Evolutionary conservation across 2,113 vertebrate species (phyloP), one percentile per base, ranked within the genome.

Genomic region (Varanus salvator): DNA sequence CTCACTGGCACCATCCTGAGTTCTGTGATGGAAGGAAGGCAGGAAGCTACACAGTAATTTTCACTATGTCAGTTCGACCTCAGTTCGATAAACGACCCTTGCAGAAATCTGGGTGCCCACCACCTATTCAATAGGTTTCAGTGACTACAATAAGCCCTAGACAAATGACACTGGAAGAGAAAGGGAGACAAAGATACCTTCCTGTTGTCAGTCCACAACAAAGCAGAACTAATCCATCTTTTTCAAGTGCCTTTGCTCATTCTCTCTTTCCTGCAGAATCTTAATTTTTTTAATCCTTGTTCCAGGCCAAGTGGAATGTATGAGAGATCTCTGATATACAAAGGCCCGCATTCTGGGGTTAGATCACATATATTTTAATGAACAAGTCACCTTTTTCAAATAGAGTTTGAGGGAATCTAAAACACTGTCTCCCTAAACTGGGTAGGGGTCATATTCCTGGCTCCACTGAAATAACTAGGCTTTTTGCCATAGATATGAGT

Each of bases 321-420:
- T 54, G 89, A 81, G 89, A 86, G 57, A 38, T 0, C 0, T 87
- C 0, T 91, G 29, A 89, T 89, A 93, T 31, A 31, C 76, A 12
- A 50, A 85, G 90, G 91, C 83, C 91, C 86, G 25, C 69, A 89
- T 48, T 82, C 66, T 0, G 54, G 91, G 66, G 29, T 52, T 12
- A 80, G 89, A 90, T 89, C 72, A 91, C 80, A 89, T 8, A 87
- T 87, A 77, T 83, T 92, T 87, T 25, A 90, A 88, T 80, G 44
- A 0, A 17, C 3, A 0, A 0, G 57, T 68, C 19, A 54, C 6
- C 7, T 60, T 72, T 89, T 88, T 83, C 80, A 66, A 50, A 2
- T 11, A 1, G 38, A 1, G 17, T 66, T 34, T 6, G 1, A 31
- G 77, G 1, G 0, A 64, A 25, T 87, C 89, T 74, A 80, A 75